Evolutionary conservation across 1,140 invertebrate species (phyloP).

Genomic region (Leptestheria dahalacensis): DNA sequence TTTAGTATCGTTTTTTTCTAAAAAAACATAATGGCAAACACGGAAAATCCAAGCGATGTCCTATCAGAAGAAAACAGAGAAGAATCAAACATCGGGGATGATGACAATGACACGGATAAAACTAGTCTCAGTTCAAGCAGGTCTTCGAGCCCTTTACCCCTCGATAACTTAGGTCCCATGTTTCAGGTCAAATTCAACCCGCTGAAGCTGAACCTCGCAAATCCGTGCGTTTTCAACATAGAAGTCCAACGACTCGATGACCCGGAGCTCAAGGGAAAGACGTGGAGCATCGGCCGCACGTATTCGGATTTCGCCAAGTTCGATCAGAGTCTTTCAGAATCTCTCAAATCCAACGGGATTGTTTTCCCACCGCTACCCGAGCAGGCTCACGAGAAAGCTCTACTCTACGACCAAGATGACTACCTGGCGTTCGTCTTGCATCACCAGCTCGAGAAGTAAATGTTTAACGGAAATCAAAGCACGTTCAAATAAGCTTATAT

Average conservation of each 20-base stretch:
- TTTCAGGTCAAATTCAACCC: not conserved
- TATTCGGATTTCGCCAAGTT: not conserved
- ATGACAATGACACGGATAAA: not conserved
- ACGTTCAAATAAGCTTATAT: not conserved
- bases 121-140: not conserved
- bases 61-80: no score
- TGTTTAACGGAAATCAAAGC: not conserved
- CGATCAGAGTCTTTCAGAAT: not conserved
- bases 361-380: not conserved
- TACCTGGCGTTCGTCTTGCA: not conserved
- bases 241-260: not conserved
- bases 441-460: not conserved
- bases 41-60: not conserved
- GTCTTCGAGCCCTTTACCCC: slow-evolving; percentile 2
- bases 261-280: not conserved
- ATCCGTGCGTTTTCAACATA: not conserved
- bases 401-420: not conserved
- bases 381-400: not conserved
- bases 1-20: no score
- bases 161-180: not conserved
- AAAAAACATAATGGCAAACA: no score
- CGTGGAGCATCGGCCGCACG: not conserved
- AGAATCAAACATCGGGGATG: no score
- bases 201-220: not conserved
- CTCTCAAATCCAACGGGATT: not conserved